Conservation (phyloP, 2,797 vertebrate species). For the Manis javanica region DNA sequence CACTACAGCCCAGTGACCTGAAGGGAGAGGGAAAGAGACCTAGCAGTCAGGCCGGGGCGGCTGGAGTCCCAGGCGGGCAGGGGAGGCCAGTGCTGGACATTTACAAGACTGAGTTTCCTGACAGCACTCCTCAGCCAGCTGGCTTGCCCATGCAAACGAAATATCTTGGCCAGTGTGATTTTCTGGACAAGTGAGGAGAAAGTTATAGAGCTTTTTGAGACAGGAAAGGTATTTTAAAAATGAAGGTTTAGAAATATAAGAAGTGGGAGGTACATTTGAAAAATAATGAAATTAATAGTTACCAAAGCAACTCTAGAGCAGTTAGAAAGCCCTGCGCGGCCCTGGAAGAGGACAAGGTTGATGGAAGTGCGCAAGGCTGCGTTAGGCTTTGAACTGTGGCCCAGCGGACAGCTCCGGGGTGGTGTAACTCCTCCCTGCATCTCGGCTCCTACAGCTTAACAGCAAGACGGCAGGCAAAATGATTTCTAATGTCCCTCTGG, state of each 20-base stretch:
- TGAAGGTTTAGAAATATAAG: background rate
- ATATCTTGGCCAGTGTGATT: background rate
- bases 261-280: background rate
- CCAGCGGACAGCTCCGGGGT: rapidly evolving
- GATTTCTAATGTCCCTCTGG: background rate
- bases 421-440: no score
- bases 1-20: slow-evolving; percentile 94
- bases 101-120: background rate
- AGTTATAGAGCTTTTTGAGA: background rate
- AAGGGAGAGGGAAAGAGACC: background rate
- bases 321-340: rapidly evolving
- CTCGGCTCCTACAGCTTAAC: background rate
- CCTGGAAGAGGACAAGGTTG: no score
- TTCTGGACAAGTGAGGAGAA: background rate
- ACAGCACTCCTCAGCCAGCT: background rate
- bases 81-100: rapidly evolving
- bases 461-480: background rate
- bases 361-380: background rate
- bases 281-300: background rate
- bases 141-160: no score
- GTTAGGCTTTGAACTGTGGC: background rate
- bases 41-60: background rate
- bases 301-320: background rate
- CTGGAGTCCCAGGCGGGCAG: rapidly evolving
- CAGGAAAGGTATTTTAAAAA: background rate